phyloP scores from a whole-genome alignment of 2,797 vertebrate species.

The Hoplostethus mediterraneus region DNA sequence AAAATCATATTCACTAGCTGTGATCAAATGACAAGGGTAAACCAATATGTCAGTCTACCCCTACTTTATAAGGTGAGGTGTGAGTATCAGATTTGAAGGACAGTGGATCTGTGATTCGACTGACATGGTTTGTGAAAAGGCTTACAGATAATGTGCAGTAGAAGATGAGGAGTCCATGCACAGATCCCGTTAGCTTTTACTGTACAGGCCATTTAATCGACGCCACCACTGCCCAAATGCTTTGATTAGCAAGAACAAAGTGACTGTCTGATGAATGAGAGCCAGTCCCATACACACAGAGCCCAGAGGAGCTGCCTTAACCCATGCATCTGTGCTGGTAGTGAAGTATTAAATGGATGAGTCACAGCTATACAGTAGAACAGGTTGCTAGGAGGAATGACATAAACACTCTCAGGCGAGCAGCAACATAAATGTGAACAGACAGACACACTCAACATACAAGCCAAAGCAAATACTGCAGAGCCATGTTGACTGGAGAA shows the following conservation, averaged over 20 bases:
- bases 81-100: too few relatives aligned
- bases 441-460: too few relatives aligned
- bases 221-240: constrained; percentile 49
- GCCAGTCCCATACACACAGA: constrained; percentile 38
- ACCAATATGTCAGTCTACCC: too few relatives aligned
- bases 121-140: neutral
- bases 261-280: constrained; percentile 45
- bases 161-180: neutral
- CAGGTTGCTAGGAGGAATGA: neutral
- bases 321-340: constrained; percentile 8
- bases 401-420: neutral
- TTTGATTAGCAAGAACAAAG: constrained; percentile 48
- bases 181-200: neutral
- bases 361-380: neutral
- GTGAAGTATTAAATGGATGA: neutral
- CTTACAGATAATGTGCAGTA: neutral
- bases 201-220: constrained; percentile 37
- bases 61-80: too few relatives aligned
- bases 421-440: too few relatives aligned
- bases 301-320: constrained; percentile 34
- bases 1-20: too few relatives aligned
- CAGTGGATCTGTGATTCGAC: too few relatives aligned
- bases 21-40: too few relatives aligned
- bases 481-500: too few relatives aligned
- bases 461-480: too few relatives aligned